Conservation (phyloP, 2,797 vertebrate genomes). For the Sparus aurata region DNA sequence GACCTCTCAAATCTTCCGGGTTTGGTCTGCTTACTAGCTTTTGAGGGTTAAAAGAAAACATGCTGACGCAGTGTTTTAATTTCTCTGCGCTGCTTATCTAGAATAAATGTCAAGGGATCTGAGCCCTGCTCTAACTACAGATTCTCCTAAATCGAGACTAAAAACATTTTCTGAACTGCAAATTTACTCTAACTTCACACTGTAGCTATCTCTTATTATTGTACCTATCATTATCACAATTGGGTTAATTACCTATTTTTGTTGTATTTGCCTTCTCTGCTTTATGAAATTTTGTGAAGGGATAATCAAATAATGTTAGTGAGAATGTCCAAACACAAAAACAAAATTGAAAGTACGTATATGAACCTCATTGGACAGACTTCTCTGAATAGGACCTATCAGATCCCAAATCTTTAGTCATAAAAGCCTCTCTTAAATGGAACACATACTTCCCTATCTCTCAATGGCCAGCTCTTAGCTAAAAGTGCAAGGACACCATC, state of each 20-base stretch:
- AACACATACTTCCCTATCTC: slow-evolving; percentile 48
- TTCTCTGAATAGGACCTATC: slow-evolving; percentile 35
- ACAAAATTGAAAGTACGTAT: slow-evolving; percentile 39
- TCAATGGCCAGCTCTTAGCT: slow-evolving; percentile 44
- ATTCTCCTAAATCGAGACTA: slow-evolving; percentile 12
- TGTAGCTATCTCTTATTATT: background rate
- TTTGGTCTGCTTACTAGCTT: slow-evolving; percentile 6
- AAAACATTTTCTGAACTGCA: background rate
- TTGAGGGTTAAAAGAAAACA: slow-evolving; percentile 13
- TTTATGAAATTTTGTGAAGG: background rate
- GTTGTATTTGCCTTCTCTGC: background rate
- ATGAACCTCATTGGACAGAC: slow-evolving; percentile 24
- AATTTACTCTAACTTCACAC: background rate
- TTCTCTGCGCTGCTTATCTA: background rate
- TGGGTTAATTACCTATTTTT: background rate
- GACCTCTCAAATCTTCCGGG: slow-evolving; percentile 12
- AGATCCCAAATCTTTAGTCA: slow-evolving; percentile 62
- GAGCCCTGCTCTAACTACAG: background rate
- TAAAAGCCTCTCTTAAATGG: slow-evolving; percentile 32
- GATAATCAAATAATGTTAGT: background rate
- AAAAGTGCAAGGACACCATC: slow-evolving; percentile 71
- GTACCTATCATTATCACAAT: background rate
- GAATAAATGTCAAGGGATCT: slow-evolving; percentile 15
- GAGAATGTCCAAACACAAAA: background rate
- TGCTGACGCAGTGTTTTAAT: slow-evolving; percentile 21